Conservation (phyloP, 2,113 vertebrate genomes). For the Leptodactylus fuscus region DNA sequence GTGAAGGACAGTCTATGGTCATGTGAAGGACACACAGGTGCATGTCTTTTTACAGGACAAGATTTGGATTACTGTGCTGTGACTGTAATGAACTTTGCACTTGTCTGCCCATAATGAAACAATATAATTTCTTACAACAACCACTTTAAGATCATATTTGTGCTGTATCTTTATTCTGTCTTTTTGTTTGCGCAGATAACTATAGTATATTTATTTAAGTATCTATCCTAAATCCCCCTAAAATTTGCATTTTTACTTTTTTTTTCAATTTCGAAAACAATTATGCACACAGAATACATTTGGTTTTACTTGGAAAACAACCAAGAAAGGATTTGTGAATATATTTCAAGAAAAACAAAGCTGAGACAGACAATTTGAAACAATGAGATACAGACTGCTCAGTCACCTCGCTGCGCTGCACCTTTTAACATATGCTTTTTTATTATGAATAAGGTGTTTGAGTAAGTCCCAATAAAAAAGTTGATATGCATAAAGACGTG, state of each 20-base stretch:
- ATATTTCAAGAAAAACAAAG: not conserved
- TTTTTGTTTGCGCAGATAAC: not conserved
- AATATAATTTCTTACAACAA: too few species aligned
- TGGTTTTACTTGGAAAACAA: not conserved
- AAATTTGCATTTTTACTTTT: not conserved
- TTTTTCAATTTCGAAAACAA: not conserved
- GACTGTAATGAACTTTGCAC: too few species aligned
- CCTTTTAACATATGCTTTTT: constrained; percentile 52
- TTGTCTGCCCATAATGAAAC: too few species aligned
- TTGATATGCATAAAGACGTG: constrained; percentile 78
- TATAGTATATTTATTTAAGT: not conserved
- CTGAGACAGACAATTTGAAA: not conserved
- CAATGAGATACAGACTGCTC: constrained; percentile 1
- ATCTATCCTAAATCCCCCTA: not conserved
- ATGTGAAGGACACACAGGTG: too few species aligned
- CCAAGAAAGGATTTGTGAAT: not conserved
- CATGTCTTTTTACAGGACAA: too few species aligned
- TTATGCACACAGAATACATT: not conserved
- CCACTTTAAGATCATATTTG: too few species aligned
- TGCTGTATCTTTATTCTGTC: not conserved
- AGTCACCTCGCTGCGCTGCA: not conserved
- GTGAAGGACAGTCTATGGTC: too few species aligned
- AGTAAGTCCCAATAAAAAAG: constrained; percentile 72
- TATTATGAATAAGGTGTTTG: constrained; percentile 67
- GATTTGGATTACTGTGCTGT: too few species aligned